These are phyloP conservation scores for Parauchenoglanis punctatus DNA, from an alignment of 2,797 vertebrate genomes.

Conservation along the genomic window DNA sequence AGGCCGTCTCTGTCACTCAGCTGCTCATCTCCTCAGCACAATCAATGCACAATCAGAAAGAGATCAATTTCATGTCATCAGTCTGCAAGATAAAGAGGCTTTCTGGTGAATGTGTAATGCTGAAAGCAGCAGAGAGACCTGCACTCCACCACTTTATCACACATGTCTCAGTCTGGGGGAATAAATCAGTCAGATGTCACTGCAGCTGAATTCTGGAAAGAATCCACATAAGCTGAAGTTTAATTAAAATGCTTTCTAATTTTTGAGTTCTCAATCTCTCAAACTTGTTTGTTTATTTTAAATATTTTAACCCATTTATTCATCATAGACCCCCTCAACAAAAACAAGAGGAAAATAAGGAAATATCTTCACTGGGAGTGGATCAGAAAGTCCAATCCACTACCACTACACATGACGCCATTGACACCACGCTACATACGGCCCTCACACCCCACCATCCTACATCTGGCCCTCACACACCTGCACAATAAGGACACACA, in stretches of 20 bases:
- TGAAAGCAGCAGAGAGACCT: not conserved
- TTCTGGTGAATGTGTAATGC: not conserved
- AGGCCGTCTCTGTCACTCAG: no score
- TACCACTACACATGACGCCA: no score
- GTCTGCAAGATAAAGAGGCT: not conserved
- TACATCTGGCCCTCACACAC: no score
- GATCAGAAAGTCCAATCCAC: no score
- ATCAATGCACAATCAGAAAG: not conserved
- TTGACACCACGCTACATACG: no score
- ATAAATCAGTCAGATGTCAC: not conserved
- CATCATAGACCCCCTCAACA: no score
- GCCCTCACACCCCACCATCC: no score
- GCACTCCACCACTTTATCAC: not conserved
- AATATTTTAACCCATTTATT: not conserved
- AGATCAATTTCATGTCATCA: constrained; percentile 7
- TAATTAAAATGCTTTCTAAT: not conserved
- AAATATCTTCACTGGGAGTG: no score
- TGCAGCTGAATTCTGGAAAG: not conserved
- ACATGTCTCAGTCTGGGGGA: not conserved
- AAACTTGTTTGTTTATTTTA: not conserved
- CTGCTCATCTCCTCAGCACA: not conserved
- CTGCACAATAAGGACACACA: no score
- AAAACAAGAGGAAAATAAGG: not conserved
- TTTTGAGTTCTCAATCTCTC: not conserved
- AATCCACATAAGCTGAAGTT: not conserved